A percentile compares a stretch with the other conserved stretches of the same genome.
Conservation (phyloP, 2,888 invertebrate genomes). For the Scaptomyza flava region DNA sequence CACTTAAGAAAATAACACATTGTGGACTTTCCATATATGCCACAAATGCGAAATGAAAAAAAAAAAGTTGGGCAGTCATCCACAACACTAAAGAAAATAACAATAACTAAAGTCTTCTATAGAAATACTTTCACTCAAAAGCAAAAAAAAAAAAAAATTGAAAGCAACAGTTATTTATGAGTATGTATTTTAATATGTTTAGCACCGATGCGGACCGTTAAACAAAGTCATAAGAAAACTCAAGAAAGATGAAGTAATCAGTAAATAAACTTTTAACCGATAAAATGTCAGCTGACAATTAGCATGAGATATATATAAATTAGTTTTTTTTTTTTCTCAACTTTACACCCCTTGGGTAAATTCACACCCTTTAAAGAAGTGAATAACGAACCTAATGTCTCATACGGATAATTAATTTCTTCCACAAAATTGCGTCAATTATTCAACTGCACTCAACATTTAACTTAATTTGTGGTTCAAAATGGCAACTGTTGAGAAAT, state of each 20-base stretch:
- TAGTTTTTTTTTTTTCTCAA: background rate
- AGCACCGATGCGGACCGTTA: slow-evolving; percentile 50
- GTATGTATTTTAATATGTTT: slow-evolving; percentile 51
- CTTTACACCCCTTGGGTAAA: slow-evolving; percentile 2
- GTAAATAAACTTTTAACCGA: background rate
- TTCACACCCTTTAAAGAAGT: slow-evolving; percentile 49
- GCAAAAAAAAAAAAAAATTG: slow-evolving; percentile 48
- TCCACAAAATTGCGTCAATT: slow-evolving; percentile 68
- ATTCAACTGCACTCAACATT: slow-evolving; percentile 32
- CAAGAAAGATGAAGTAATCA: slow-evolving; percentile 32
- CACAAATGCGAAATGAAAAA: slow-evolving; percentile 43
- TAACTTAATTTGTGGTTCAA: slow-evolving; percentile 11
- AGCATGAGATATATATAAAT: slow-evolving; percentile 5
- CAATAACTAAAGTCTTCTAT: slow-evolving; percentile 56
- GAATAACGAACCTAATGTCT: slow-evolving; percentile 21
- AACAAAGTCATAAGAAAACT: slow-evolving; percentile 26
- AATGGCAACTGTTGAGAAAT: slow-evolving; percentile 38
- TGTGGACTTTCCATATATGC: slow-evolving; percentile 44
- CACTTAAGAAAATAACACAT: slow-evolving; percentile 27
- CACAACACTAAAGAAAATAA: slow-evolving; percentile 36
- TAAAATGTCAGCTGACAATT: slow-evolving; percentile 17
- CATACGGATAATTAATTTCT: slow-evolving; percentile 65
- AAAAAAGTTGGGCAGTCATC: slow-evolving; percentile 40
- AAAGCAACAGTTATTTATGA: slow-evolving; percentile 62
- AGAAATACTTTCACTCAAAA: slow-evolving; percentile 60